Evolutionary conservation across 2,797 vertebrate species (phyloP).

Genomic region (Etheostoma nigrum): DNA sequence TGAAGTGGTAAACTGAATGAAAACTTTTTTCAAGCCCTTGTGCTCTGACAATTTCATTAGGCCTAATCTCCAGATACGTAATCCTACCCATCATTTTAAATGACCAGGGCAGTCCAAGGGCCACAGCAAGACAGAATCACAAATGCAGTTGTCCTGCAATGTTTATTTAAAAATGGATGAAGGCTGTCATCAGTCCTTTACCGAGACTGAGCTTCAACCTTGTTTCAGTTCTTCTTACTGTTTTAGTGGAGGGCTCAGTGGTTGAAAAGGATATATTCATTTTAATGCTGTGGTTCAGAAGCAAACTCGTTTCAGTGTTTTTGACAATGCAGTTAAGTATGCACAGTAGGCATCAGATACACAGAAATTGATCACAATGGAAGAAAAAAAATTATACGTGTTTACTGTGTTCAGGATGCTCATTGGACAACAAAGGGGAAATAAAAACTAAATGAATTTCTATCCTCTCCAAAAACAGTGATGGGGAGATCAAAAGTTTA

Average conservation of each 20-base stretch:
- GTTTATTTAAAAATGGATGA: conserved; percentile 76
- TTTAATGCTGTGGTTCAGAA: conserved; percentile 13
- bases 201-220: conserved; percentile 25
- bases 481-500: not conserved
- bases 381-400: not conserved
- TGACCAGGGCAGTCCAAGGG: conserved; percentile 33
- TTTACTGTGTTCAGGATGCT: not conserved
- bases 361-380: not conserved
- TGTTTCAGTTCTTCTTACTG: conserved; percentile 2
- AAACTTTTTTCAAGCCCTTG: conserved; percentile 22
- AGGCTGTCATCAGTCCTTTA: conserved; percentile 44
- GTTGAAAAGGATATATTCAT: not conserved
- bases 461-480: not conserved
- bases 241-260: not conserved
- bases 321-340: conserved; percentile 16
- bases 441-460: not conserved
- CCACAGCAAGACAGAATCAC: conserved; percentile 39
- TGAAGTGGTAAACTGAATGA: conserved; percentile 30
- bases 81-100: conserved; percentile 57
- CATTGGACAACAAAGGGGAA: not conserved
- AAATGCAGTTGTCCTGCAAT: conserved; percentile 49
- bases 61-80: conserved; percentile 51
- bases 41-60: conserved; percentile 60
- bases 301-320: conserved; percentile 4
- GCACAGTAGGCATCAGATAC: not conserved